Evolutionary conservation across 2,888 invertebrate genomes (phyloP), one percentile per base, ranked within the genome.

Genomic region (Malthinus flaveolus): DNA sequence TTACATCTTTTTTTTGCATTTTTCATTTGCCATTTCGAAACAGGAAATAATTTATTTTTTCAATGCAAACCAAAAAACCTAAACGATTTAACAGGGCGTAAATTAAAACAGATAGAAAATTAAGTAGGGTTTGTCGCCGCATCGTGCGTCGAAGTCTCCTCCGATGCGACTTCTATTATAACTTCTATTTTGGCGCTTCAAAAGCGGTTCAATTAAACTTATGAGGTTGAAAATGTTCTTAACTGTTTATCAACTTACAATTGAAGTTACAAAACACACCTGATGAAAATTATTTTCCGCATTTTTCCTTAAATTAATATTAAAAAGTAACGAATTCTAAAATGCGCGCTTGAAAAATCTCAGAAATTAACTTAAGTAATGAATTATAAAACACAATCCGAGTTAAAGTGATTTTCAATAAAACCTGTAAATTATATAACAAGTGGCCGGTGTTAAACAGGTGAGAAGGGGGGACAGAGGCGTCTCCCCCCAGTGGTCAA

Each of bases 391-490:
- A 50, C 11, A 39, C 12, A 50, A 32, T 37, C 32, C 8, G 9
- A 50, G 32, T 36, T 31, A 56, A 42, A 56, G 49, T 45, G 54
- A 55, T 59, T 59, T 66, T 58, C 66, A 67, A 65, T 67, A 65
- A 56, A 56, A 63, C 62, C 61, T 63, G 63, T 66, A 70, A 68
- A 72, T 75, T 75, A 74, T 73, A 74, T 74, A 75, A 75, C 72
- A 67, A 71, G 69, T 69, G 67, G 70, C 65, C 68, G 68, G 65
- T 56, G 62, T 67, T 61, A 68, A 73, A 71, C 72, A 73, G 73
- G 75, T 73, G 65, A 58, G 65, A 63, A 63, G 65, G 63, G 67
- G 66, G 50, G 56, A 55, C 54, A 55, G 61, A 66, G 63, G 64
- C 64, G 61, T 68, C 66, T 68, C 69, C 71, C 66, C 64, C 67